A percentile compares a stretch with the other conserved stretches of the same genome.
Conservation (phyloP, 2,113 vertebrate genomes). For the Poicephalus meyeri region DNA sequence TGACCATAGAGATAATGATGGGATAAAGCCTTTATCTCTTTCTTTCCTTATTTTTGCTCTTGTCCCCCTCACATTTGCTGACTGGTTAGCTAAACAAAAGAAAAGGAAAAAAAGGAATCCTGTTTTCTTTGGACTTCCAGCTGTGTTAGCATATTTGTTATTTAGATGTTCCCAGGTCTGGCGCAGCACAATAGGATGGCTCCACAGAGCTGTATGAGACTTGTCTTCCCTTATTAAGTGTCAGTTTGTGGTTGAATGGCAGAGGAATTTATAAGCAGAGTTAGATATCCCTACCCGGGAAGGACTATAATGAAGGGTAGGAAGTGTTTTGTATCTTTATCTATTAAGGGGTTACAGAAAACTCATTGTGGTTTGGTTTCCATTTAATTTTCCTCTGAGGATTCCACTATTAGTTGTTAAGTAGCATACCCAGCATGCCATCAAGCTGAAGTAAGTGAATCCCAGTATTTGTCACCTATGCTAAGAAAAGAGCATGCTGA, state of each 20-base stretch:
- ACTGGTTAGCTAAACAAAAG: neutral
- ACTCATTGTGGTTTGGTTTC: neutral
- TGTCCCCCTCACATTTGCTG: neutral
- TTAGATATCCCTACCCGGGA: neutral
- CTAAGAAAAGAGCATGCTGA: neutral
- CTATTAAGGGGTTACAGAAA: neutral
- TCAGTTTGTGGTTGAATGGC: slow-evolving; percentile 17
- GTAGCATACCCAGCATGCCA: neutral
- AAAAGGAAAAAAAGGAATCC: neutral
- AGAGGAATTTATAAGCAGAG: slow-evolving; percentile 6
- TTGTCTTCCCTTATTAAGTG: slow-evolving; percentile 44
- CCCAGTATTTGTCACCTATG: neutral
- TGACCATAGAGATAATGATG: slow-evolving; percentile 7
- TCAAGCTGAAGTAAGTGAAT: neutral
- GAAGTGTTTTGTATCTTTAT: neutral
- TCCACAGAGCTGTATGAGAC: neutral
- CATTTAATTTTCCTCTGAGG: neutral
- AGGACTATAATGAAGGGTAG: neutral
- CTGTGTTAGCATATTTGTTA: slow-evolving; percentile 39
- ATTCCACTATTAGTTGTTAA: neutral
- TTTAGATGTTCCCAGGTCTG: slow-evolving; percentile 21
- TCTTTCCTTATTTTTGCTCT: neutral
- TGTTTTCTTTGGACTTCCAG: slow-evolving; percentile 26
- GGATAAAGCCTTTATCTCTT: slow-evolving; percentile 4
- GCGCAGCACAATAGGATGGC: slow-evolving; percentile 3